These are phyloP conservation scores for Achlya flavicornis DNA, from an alignment of 2,888 invertebrate species.

Conservation along the genomic window DNA sequence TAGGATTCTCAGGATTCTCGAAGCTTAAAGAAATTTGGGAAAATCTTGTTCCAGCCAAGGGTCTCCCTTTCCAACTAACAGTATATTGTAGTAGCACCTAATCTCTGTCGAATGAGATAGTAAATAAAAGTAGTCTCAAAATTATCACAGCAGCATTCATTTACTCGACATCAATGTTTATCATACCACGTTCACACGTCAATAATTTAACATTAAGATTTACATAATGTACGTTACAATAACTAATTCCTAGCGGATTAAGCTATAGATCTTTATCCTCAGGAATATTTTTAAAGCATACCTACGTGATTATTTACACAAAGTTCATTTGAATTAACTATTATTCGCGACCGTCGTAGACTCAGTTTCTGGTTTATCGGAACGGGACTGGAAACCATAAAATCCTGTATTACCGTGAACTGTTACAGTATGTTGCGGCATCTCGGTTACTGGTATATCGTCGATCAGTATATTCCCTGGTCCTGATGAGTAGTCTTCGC, in stretches of 20 bases:
- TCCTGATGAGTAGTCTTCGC: slow-evolving; percentile 35
- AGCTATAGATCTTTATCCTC: not conserved
- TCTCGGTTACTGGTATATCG: slow-evolving; percentile 29
- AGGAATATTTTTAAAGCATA: slow-evolving; percentile 15
- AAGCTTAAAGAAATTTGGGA: no score
- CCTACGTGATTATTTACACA: slow-evolving; percentile 35
- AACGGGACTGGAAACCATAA: slow-evolving; percentile 63
- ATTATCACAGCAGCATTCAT: slow-evolving; percentile 76
- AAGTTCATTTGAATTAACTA: slow-evolving; percentile 20
- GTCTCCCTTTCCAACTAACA: no score
- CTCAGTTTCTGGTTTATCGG: slow-evolving; percentile 46
- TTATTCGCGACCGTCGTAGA: slow-evolving; percentile 33
- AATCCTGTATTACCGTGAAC: slow-evolving; percentile 63
- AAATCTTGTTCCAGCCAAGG: no score
- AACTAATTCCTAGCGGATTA: slow-evolving; percentile 1
- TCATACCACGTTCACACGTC: slow-evolving; percentile 45
- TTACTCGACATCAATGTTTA: slow-evolving; percentile 57
- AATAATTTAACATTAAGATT: slow-evolving; percentile 48
- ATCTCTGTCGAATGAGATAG: not conserved
- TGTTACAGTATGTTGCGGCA: slow-evolving; percentile 54
- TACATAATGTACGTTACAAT: slow-evolving; percentile 10
- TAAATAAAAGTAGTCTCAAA: slow-evolving; percentile 34
- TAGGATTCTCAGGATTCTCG: no score
- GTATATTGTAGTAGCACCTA: no score
- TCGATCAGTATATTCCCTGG: slow-evolving; percentile 23